A percentile compares a stretch with the other conserved stretches of the same genome.
Conservation (phyloP, 2,888 invertebrate genomes). For the Fragum sueziense region DNA sequence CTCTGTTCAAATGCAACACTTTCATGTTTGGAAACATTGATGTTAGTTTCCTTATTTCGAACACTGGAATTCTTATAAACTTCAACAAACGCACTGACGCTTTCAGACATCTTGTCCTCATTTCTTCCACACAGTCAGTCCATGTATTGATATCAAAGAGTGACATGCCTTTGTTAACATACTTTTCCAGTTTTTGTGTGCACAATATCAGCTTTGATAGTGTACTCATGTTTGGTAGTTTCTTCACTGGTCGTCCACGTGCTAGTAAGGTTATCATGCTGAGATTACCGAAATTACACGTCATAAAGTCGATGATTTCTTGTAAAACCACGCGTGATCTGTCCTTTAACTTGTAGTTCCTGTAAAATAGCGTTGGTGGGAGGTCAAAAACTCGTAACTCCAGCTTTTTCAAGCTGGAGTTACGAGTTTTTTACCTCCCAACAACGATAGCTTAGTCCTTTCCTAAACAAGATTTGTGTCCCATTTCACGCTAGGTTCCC, state of each 20-base stretch:
- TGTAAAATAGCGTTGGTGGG: no score
- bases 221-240: neutral
- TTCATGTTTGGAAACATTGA: conserved; percentile 33
- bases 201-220: neutral
- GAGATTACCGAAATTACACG: neutral
- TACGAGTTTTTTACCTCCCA: no score
- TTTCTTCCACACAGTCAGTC: neutral
- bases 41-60: neutral
- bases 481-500: no score
- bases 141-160: neutral
- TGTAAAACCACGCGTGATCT: neutral
- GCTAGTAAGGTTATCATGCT: neutral
- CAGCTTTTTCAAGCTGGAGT: no score
- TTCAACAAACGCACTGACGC: conserved; percentile 9
- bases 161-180: neutral
- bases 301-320: neutral
- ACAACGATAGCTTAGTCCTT: no score
- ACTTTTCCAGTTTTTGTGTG: neutral
- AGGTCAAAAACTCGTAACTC: no score
- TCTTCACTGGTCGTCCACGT: no score
- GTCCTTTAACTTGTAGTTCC: neutral
- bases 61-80: conserved; percentile 7
- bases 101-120: neutral
- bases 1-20: conserved; percentile 28
- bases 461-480: no score